phyloP scores from a whole-genome alignment of 2,888 invertebrate genomes.

The Pollenia labialis region DNA sequence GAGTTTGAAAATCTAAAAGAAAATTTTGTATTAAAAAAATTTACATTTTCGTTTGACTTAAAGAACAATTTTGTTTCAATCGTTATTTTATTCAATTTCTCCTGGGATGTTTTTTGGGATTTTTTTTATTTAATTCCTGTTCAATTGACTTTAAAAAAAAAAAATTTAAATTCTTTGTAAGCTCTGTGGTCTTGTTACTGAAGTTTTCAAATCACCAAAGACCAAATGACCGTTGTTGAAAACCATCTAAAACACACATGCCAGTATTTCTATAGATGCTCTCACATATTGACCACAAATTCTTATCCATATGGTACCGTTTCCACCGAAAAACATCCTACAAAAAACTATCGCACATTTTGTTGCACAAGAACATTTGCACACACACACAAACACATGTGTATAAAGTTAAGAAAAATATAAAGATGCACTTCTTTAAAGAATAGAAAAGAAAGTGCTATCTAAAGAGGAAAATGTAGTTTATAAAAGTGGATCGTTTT shows the following conservation, averaged over 20 bases:
- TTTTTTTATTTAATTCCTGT: not conserved
- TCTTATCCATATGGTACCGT: conserved; percentile 50
- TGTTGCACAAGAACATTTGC: not conserved
- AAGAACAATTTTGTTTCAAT: no score
- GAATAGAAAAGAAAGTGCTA: not conserved
- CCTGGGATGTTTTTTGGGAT: not conserved
- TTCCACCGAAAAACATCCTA: not conserved
- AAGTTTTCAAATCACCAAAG: conserved; percentile 48
- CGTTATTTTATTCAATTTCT: not conserved
- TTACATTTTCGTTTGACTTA: no score
- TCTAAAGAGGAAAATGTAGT: not conserved
- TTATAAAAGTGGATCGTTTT: conserved; percentile 9
- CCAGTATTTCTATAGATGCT: conserved; percentile 20
- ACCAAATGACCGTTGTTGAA: conserved; percentile 52
- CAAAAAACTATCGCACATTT: not conserved
- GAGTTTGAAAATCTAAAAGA: not conserved
- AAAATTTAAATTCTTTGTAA: conserved; percentile 23
- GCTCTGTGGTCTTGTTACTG: conserved; percentile 40
- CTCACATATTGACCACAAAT: conserved; percentile 25
- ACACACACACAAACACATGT: not conserved
- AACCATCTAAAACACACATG: conserved; percentile 41
- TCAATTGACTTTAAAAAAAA: not conserved
- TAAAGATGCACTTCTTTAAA: conserved; percentile 39
- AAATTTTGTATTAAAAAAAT: no score
- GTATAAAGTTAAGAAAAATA: conserved; percentile 7